Percentiles rank a stretch among this genome's conserved stretches.
phyloP scores from a whole-genome alignment of 2,888 invertebrate genomes.

The Lycaena phlaeas region DNA sequence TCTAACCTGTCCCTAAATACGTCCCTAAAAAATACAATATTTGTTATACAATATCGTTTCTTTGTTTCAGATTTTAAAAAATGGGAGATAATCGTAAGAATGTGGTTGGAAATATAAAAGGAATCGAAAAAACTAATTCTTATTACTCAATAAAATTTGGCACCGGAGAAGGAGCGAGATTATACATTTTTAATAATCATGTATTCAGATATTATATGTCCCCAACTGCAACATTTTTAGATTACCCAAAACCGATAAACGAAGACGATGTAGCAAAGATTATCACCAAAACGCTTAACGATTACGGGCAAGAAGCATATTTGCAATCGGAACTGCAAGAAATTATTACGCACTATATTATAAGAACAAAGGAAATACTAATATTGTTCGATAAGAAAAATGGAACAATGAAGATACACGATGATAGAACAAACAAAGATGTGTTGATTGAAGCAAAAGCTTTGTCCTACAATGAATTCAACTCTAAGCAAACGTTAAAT shows the following conservation, averaged over 20 bases:
- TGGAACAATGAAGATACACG: constrained; percentile 41
- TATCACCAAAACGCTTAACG: constrained; percentile 34
- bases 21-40: too few species aligned
- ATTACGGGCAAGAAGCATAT: constrained; percentile 41
- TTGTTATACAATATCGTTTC: too few species aligned
- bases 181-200: constrained; percentile 49
- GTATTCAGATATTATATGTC: constrained; percentile 57
- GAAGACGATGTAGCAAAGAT: constrained; percentile 46
- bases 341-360: constrained; percentile 28
- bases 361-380: constrained; percentile 41
- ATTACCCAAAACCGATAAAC: constrained; percentile 47
- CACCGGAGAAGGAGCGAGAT: constrained; percentile 39
- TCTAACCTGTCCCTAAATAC: too few species aligned
- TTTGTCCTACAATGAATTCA: constrained; percentile 33
- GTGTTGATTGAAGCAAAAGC: constrained; percentile 41
- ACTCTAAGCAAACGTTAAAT: constrained; percentile 35
- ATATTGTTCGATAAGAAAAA: constrained; percentile 43
- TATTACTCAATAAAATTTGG: constrained; percentile 38
- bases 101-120: constrained; percentile 30
- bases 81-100: too few species aligned
- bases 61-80: too few species aligned
- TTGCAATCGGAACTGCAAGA: constrained; percentile 34
- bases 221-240: constrained; percentile 40
- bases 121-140: constrained; percentile 34
- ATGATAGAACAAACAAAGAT: constrained; percentile 39